Base-by-base conservation (phyloP, 35 echinoderm and acorn worm species). In the Anneissia japonica region DNA sequence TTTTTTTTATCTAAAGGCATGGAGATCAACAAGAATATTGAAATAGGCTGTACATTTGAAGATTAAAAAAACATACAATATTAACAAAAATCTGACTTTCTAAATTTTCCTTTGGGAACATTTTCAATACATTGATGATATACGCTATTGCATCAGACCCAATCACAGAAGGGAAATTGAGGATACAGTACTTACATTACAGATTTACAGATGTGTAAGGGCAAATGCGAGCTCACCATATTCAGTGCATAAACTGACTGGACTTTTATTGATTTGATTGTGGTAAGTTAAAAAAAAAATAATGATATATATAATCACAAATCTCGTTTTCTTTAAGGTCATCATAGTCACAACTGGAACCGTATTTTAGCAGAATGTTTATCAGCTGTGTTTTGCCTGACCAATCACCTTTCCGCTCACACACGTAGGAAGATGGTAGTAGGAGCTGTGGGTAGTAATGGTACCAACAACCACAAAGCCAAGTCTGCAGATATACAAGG, bases 311-410 rank as follows among this genome's bases (percentile, higher is more conserved):
- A 39, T 88, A 12, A 12, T 43, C 0, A 19, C 14, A 0, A 4
- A 83, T 4, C 23, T 75, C 34, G 32, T 84, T 81, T 46, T 77
- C 19, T 55, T 81, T 3, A 32, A 99, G 92, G 92, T 86, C 89
- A 92, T 29, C 96, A 99, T 55, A 89, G 89, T 51, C 89, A 99
- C 77, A 93, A 88, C 32, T 99, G 95, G 95, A 88, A 75, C 34
- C 81, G 85, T 32, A 87, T 97, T 30, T 87, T 38, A 32, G 79
- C 76, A 14, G 84, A 90, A 29, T 94, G 96, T 73, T 80, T 99
- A 19, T 51, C 74, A 31, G 46, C 94, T 56, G 76, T 99, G 26
- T 83, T 91, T 56, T 83, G 89, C 1, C 46, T 99, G 73, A 94
- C 96, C 39, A 73, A 86, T 84, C 37, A 82, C 36, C 86, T 99